These are phyloP conservation scores for Syngnathus acus DNA, from an alignment of 2,797 vertebrate species.

Conservation along the genomic window DNA sequence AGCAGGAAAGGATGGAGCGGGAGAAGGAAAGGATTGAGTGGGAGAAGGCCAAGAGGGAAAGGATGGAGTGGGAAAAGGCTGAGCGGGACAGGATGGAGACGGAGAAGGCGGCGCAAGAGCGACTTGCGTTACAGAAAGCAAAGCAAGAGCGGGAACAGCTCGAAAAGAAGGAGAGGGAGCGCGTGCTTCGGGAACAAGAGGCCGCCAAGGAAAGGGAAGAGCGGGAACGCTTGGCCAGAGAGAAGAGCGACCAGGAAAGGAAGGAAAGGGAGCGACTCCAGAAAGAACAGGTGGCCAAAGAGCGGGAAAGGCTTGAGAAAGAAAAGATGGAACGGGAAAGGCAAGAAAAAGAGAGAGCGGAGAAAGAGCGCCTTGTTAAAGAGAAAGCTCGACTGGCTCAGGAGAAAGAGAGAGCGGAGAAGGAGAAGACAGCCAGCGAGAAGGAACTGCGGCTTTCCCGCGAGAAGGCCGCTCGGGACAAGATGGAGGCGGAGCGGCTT, in stretches of 20 bases:
- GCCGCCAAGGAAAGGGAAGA: background rate
- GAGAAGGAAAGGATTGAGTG: conserved; percentile 6
- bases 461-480: conserved; percentile 4
- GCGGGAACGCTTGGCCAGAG: background rate
- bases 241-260: background rate
- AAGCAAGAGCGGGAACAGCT: background rate
- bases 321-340: conserved; percentile 9
- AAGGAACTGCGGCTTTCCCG: background rate
- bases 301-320: conserved; percentile 3
- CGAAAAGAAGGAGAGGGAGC: conserved; percentile 17
- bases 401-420: background rate
- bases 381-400: background rate
- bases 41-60: conserved; percentile 12
- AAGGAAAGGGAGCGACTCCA: background rate
- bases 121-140: conserved; percentile 1
- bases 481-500: conserved; percentile 14
- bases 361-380: background rate
- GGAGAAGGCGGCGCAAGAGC: conserved; percentile 8
- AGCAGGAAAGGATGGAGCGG: conserved; percentile 28
- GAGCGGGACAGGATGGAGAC: conserved; percentile 8
- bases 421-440: background rate
- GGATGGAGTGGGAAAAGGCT: conserved; percentile 8
- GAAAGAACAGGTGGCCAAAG: background rate
- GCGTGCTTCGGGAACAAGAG: conserved; percentile 10
- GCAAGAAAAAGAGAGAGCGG: background rate